Conservation (phyloP, 2,113 vertebrate genomes). For the Lanius collurio region DNA sequence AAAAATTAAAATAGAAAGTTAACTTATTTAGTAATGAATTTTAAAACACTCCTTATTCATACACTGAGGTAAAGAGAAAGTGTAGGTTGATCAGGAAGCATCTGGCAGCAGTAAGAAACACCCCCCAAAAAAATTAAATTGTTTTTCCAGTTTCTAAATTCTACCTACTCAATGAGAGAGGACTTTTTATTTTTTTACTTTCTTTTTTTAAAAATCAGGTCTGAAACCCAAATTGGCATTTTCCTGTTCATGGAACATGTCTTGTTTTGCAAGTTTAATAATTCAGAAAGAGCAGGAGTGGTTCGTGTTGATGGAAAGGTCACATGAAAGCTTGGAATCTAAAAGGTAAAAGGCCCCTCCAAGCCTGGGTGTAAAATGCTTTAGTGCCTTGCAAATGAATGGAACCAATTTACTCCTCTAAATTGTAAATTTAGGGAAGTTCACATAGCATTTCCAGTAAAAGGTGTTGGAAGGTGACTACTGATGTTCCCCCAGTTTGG, state of each 20-base stretch:
- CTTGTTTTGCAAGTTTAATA: neutral
- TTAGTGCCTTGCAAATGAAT: neutral
- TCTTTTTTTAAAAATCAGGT: neutral
- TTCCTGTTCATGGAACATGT: neutral
- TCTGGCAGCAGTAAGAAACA: neutral
- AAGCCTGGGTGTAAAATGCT: neutral
- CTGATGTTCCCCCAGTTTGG: rapidly evolving
- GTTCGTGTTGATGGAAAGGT: neutral
- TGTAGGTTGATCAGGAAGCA: neutral
- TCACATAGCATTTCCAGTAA: neutral
- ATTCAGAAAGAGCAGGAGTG: neutral
- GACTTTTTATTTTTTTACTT: too few relatives aligned
- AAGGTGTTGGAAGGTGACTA: neutral
- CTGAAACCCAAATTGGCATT: neutral
- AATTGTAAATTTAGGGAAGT: neutral
- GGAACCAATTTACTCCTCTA: neutral
- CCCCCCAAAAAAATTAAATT: too few relatives aligned
- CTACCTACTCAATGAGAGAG: neutral
- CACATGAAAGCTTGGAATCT: neutral
- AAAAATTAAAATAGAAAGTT: neutral
- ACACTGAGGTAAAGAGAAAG: neutral
- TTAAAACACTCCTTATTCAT: neutral
- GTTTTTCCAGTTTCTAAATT: neutral
- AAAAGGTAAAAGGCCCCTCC: neutral
- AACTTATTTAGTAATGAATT: neutral